Evolutionary conservation across 2,888 invertebrate genomes (phyloP), one percentile per base, ranked within the genome.

Genomic region (Cantharis rustica): DNA sequence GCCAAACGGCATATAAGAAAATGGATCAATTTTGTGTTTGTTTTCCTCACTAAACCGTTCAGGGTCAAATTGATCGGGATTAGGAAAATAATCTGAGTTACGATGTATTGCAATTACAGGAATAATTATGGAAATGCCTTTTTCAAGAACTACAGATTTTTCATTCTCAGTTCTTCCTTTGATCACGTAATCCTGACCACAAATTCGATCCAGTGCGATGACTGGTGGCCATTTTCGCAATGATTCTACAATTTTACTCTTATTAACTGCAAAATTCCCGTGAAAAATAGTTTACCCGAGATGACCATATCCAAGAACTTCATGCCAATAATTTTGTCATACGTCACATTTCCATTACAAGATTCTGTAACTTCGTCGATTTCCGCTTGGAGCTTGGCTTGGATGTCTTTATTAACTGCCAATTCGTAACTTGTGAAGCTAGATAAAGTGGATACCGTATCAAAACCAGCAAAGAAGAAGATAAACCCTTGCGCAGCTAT

Each of bases 281-380:
- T n/a, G n/a, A n/a, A n/a, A 47, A 9, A 2, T 47, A n/a, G 5
- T n/a, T 47, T 47, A 47, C 47, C 47, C 2, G 47, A 47, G 89
- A 88, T 0, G 90, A 86, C 89, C 90, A 90, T 78, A 87, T 89
- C 69, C 91, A 87, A 20, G 90, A 81, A 0, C 89, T 88, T 84
- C 91, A 91, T 87, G 79, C 79, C 64, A 85, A 7, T 7, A 9
- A 47, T 9, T n/a, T 47, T 1, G n/a, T 72, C 72, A 16, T 68
- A 72, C 1, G 15, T 68, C 0, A 68, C 13, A 11, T 10, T 16
- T 20, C 61, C 68, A 26, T 61, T n/a, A 66, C 20, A 66, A 2
- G n/a, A n/a, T 66, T 66, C 16, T 66, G 23, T n/a, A 27, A 26
- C 26, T 20, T 11, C 11, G 11, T 72, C 72, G 13, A 72, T 26